Evolutionary conservation across 2,797 vertebrate species (phyloP).

Genomic region (Chanos chanos): DNA sequence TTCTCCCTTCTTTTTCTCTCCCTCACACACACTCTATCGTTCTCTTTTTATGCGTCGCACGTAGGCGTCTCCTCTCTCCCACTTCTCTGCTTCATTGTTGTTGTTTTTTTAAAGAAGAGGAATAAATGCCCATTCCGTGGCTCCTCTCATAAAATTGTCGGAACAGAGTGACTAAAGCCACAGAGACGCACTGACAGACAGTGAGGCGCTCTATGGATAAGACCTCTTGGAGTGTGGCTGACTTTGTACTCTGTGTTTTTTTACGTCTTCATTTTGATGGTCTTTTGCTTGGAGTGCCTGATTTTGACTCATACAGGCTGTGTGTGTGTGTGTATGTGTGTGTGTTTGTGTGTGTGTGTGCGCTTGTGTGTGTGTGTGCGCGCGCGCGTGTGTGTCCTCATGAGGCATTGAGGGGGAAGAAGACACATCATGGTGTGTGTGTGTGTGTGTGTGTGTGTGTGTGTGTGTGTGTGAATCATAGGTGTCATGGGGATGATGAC

Average conservation of each 20-base stretch:
- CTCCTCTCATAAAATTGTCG: constrained; percentile 14
- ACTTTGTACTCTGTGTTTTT: too few relatives aligned
- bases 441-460: background rate
- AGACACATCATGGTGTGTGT: constrained; percentile 1
- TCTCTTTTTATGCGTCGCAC: constrained; percentile 8
- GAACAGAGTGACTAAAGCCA: constrained; percentile 17
- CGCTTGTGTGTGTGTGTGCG: background rate
- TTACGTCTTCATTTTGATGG: too few relatives aligned
- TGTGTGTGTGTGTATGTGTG: too few relatives aligned
- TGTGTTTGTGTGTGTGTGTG: background rate
- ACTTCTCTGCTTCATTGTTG: constrained; percentile 24
- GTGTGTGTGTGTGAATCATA: background rate
- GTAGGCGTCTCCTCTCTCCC: constrained; percentile 20
- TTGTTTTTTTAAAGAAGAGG: constrained; percentile 10
- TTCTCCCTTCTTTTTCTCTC: constrained; percentile 14
- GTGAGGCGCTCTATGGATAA: constrained; percentile 30
- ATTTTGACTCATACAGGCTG: too few relatives aligned
- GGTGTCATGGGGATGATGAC: background rate
- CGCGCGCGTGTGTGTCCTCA: constrained; percentile 2
- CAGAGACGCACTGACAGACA: constrained; percentile 15
- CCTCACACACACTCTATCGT: constrained; percentile 14
- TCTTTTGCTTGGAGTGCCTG: too few relatives aligned
- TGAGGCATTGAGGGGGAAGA: constrained; percentile 5
- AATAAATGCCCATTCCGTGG: constrained; percentile 2
- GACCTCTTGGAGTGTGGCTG: too few relatives aligned